Base-by-base conservation (phyloP, 2,888 invertebrate species). In the Tuta absoluta region DNA sequence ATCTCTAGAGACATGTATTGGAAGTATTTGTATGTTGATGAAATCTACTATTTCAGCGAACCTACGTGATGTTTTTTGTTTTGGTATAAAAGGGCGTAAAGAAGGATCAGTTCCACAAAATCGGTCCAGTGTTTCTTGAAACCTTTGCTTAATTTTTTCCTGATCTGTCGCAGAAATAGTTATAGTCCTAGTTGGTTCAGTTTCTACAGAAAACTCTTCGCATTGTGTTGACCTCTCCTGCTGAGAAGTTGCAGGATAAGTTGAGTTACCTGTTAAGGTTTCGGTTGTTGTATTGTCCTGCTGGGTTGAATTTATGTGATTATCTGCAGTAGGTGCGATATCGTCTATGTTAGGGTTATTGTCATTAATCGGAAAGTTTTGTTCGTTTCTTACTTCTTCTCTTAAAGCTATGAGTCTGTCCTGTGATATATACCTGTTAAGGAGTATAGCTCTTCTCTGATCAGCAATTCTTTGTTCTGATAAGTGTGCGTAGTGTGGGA, bases 361-460 rank as follows among this genome's bases (percentile, higher is more conserved):
- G n/a, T 48, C 19, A n/a, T n/a, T n/a, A 48, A 17, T 57, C 4
- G 14, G 1, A 7, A 48, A 7, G 19, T 48, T 48, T 17, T 48
- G 2, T 48, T 48, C 48, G 48, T 48, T 19, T 14, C 12, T 62
- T 0, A 64, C 61, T 66, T 66, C 64, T n/a, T 24, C 23, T 11
- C 61, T 45, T 8, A 69, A 66, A 19, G 37, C n/a, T 14, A 66
- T 59, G 24, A 69, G 53, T 45, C 17, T 51, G n/a, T 62, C 17
- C 60, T 67, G 62, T 19, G 66, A 12, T 14, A 69, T 19, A 19
- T 67, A 21, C 21, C 65, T 67, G 12, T 59, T 64, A 7, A 63
- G 23, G 10, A 66, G 21, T 33, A 68, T 68, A 4, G 68, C 66
- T 33, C 71, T 45, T 7, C 58, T 21, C 19, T 58, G 63, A 38